A percentile compares a stretch with the other conserved stretches of the same genome.
Evolutionary conservation across 2,888 invertebrate genomes (phyloP).

Genomic region (Ceriagrion tenellum): DNA sequence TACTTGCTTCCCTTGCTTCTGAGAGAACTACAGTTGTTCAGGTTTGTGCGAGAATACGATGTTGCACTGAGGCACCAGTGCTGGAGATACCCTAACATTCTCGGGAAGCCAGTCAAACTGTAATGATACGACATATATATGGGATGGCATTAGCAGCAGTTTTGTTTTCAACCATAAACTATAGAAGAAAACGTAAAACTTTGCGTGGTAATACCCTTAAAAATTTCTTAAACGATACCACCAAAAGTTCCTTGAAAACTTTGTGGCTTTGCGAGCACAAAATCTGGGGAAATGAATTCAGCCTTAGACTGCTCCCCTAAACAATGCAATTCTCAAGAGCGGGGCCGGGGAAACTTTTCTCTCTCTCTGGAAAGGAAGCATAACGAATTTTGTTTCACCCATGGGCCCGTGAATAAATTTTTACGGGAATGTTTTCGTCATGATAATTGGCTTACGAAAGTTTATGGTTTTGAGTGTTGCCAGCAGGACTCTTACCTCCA

Average conservation of each 20-base stretch:
- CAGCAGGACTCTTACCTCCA: background rate
- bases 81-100: background rate
- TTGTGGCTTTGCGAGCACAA: background rate
- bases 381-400: background rate
- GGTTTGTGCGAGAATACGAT: background rate
- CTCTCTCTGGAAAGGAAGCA: background rate
- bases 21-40: no score
- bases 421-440: background rate
- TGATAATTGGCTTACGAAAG: background rate
- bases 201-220: background rate
- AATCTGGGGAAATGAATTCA: background rate
- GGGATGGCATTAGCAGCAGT: background rate
- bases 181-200: background rate
- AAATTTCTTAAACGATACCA: background rate
- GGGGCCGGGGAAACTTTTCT: background rate
- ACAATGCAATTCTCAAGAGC: constrained; percentile 16
- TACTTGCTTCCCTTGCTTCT: no score
- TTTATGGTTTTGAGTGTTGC: background rate
- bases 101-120: background rate
- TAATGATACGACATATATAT: background rate
- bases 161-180: background rate
- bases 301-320: background rate
- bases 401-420: background rate
- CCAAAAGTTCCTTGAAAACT: background rate
- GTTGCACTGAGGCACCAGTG: background rate